Conservation (phyloP, 2,113 vertebrate genomes). For the Cyprinodon variegatus region DNA sequence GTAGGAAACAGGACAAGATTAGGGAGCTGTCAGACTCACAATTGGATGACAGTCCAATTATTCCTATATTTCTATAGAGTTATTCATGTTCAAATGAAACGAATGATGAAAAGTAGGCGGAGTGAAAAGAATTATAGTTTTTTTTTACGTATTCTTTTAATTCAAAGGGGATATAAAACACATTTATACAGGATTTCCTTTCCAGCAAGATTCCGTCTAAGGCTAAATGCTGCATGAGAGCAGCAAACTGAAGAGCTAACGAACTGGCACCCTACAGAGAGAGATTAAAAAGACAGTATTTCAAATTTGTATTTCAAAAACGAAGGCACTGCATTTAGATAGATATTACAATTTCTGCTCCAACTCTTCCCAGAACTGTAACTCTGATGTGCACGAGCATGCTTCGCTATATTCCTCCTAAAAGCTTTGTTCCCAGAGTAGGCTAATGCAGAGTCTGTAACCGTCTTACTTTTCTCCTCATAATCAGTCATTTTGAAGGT, state of each 20-base stretch:
- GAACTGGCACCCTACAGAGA: neutral
- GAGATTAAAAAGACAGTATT: neutral
- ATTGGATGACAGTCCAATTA: constrained; percentile 34
- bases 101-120: constrained; percentile 28
- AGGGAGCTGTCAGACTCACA: constrained; percentile 40
- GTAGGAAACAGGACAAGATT: constrained; percentile 40
- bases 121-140: constrained; percentile 1
- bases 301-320: neutral
- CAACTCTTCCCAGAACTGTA: neutral
- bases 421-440: neutral
- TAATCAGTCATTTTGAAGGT: neutral
- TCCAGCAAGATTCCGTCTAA: neutral
- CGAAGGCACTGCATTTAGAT: neutral
- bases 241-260: neutral
- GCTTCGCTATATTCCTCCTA: neutral
- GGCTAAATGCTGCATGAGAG: neutral
- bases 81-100: constrained; percentile 17
- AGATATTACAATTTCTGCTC: neutral
- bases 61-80: constrained; percentile 40
- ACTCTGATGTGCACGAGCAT: neutral
- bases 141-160: neutral
- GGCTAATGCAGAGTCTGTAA: neutral
- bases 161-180: neutral
- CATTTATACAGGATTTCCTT: neutral
- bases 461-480: no score